Percentiles rank a stretch among this genome's conserved stretches.
These are phyloP conservation scores for Eristalinus aeneus DNA, from an alignment of 2,888 invertebrate species.

Conservation along the genomic window DNA sequence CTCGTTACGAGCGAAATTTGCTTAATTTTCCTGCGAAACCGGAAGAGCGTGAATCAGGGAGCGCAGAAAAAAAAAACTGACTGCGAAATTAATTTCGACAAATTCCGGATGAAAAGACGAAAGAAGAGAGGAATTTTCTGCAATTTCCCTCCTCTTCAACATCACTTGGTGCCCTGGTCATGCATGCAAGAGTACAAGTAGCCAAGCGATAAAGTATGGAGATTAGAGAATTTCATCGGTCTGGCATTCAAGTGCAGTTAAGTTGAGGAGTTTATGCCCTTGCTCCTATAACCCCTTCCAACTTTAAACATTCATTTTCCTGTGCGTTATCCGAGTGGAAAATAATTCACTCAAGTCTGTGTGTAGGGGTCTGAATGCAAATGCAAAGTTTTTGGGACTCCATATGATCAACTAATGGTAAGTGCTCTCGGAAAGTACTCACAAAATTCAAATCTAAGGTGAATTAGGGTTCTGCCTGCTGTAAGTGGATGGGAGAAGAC, in stretches of 20 bases:
- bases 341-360: neutral
- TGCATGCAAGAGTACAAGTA: neutral
- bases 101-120: constrained; percentile 2
- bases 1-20: constrained; percentile 36
- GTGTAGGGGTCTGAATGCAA: neutral
- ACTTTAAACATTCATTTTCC: neutral
- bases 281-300: neutral
- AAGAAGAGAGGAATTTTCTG: neutral
- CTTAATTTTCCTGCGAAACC: constrained; percentile 21
- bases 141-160: neutral
- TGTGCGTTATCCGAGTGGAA: neutral
- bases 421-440: neutral
- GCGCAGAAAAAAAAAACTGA: neutral
- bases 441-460: constrained; percentile 3
- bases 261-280: constrained; percentile 30
- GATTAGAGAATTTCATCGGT: constrained; percentile 5
- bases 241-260: constrained; percentile 8
- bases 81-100: constrained; percentile 30
- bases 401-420: neutral
- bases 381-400: neutral
- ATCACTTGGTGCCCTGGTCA: neutral
- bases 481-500: neutral
- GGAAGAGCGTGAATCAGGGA: neutral
- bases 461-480: constrained; percentile 14
- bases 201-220: neutral